These are phyloP conservation scores for Monopterus albus DNA, from an alignment of 2,113 vertebrate genomes.

Conservation along the genomic window DNA sequence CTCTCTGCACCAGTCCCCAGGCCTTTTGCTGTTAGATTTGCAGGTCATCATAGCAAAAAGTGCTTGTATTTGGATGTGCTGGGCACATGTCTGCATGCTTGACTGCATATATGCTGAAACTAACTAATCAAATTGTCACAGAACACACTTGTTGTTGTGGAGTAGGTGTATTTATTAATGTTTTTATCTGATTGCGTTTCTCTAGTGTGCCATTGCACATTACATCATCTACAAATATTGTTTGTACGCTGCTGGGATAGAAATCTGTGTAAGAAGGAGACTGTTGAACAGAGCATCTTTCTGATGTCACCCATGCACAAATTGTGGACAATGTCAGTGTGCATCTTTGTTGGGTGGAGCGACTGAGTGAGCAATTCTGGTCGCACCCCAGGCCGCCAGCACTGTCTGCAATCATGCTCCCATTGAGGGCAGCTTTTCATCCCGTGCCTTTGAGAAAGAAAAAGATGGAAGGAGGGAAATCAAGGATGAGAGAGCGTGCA, in stretches of 20 bases:
- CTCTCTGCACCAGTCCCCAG: conserved; percentile 20
- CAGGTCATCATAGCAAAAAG: conserved; percentile 1
- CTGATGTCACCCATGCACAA: conserved; percentile 27
- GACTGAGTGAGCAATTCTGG: conserved; percentile 52
- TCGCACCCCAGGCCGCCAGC: conserved; percentile 64
- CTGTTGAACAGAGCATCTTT: conserved; percentile 14
- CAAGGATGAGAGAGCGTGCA: conserved; percentile 42
- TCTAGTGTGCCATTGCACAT: not conserved
- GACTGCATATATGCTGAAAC: conserved; percentile 9
- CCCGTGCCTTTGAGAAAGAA: conserved; percentile 67
- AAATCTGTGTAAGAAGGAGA: conserved; percentile 8
- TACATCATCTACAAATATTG: conserved; percentile 7
- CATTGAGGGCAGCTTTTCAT: conserved; percentile 76
- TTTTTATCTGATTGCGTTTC: not conserved
- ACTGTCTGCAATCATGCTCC: conserved; percentile 71
- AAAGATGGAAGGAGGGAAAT: conserved; percentile 57
- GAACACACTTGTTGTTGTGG: not conserved
- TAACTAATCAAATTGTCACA: not conserved
- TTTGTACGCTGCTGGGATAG: not conserved
- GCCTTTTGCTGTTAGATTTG: conserved; percentile 36
- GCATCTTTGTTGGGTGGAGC: conserved; percentile 37
- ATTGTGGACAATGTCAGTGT: conserved; percentile 16
- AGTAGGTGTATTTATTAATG: conserved; percentile 1
- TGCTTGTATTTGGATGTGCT: not conserved
- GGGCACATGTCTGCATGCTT: not conserved